Conservation (phyloP, 1,140 invertebrate genomes). For the Bombus pyrosoma region DNA sequence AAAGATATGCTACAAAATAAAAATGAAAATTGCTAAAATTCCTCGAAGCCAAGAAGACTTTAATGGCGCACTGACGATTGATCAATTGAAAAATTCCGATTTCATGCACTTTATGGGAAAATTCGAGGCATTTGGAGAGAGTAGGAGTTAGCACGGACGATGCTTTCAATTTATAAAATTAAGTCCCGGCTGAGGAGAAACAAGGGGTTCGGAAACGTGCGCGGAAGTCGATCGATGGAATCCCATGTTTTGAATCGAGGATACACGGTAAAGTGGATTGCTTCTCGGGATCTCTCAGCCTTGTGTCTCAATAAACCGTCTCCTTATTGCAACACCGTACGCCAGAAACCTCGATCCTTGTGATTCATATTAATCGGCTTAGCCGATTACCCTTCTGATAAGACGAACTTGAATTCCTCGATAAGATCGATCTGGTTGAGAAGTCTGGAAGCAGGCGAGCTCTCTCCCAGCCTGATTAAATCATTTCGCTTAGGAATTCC, state of each 20-base stretch:
- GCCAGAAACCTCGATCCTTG: not conserved
- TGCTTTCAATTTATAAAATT: slow-evolving; percentile 41
- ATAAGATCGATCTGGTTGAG: too few relatives aligned
- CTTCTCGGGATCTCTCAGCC: not conserved
- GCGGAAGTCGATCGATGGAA: slow-evolving; percentile 10
- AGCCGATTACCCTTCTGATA: not conserved
- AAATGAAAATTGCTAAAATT: too few relatives aligned
- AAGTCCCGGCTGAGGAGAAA: not conserved
- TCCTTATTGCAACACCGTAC: not conserved
- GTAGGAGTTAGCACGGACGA: not conserved
- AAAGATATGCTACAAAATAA: too few relatives aligned
- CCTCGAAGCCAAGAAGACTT: not conserved
- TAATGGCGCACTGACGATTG: not conserved
- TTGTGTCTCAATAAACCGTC: slow-evolving; percentile 14
- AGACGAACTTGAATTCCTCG: not conserved
- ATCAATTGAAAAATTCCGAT: not conserved
- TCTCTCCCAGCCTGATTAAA: not conserved
- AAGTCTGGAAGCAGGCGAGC: not conserved
- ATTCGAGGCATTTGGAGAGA: not conserved
- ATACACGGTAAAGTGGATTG: slow-evolving; percentile 26
- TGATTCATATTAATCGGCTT: slow-evolving; percentile 7
- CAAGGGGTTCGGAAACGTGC: slow-evolving; percentile 2
- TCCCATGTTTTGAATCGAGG: slow-evolving; percentile 34
- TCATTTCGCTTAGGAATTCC: not conserved
- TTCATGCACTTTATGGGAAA: not conserved